These are phyloP conservation scores for Phoenicopterus ruber DNA, from an alignment of 2,113 vertebrate species.

Conservation along the genomic window DNA sequence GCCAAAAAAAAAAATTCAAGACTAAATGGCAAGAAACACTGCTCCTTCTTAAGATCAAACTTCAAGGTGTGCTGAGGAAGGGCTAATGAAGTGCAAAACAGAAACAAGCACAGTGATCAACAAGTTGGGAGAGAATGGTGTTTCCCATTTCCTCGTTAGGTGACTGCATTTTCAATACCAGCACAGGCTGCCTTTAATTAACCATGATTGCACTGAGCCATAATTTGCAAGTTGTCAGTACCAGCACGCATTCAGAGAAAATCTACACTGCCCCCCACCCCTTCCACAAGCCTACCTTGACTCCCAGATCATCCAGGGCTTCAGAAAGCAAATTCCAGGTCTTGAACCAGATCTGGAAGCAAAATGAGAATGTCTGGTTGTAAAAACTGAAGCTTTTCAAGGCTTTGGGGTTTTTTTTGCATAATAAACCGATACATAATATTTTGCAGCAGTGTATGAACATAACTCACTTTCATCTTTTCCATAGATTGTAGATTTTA, in stretches of 20 bases:
- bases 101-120: background rate
- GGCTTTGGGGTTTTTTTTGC: background rate
- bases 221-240: background rate
- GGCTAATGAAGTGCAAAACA: background rate
- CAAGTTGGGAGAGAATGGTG: background rate
- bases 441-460: background rate
- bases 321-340: background rate
- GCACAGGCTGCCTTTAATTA: background rate
- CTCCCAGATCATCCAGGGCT: background rate
- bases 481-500: background rate
- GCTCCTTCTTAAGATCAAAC: background rate
- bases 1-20: background rate
- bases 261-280: rapidly evolving
- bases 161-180: background rate
- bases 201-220: background rate
- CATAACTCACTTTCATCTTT: background rate
- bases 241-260: background rate
- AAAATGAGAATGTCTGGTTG: background rate
- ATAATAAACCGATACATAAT: background rate
- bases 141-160: background rate
- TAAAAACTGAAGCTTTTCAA: background rate
- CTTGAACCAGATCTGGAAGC: background rate
- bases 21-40: background rate
- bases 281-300: background rate
- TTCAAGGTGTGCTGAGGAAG: background rate